A percentile compares a stretch with the other conserved stretches of the same genome.
These are phyloP conservation scores for Epizoanthus ramosus DNA, from an alignment of 92 coral and sea anemone species.

Conservation along the genomic window DNA sequence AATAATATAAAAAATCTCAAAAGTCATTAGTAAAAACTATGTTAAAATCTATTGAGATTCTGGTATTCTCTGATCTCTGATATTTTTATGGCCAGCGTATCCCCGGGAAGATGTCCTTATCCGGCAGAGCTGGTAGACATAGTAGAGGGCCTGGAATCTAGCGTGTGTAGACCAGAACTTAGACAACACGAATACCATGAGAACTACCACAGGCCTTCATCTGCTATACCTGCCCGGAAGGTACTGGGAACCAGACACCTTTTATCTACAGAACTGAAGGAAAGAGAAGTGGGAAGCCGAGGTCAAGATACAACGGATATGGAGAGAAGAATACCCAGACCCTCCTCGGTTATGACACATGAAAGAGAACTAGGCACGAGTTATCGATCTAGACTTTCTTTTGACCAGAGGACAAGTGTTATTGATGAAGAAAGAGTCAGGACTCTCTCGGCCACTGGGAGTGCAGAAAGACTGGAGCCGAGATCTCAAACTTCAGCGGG, in stretches of 20 bases:
- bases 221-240: not conserved
- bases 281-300: not conserved
- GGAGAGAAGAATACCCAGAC: not conserved
- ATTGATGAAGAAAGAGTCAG: not conserved
- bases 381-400: not conserved
- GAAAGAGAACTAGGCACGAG: constrained; percentile 4
- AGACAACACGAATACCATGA: constrained; percentile 14
- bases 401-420: not conserved
- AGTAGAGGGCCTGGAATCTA: constrained; percentile 25
- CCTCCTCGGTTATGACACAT: not conserved
- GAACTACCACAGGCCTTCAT: constrained; percentile 15
- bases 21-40: too few relatives aligned
- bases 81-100: not conserved
- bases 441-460: not conserved
- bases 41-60: too few relatives aligned
- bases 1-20: too few relatives aligned
- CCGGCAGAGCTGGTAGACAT: constrained; percentile 18
- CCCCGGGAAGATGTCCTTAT: not conserved
- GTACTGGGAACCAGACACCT: not conserved
- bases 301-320: not conserved
- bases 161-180: not conserved
- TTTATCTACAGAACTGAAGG: too few relatives aligned
- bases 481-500: not conserved
- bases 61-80: not conserved
- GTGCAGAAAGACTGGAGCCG: not conserved